These are phyloP conservation scores for Eleginops maclovinus DNA, from an alignment of 2,113 vertebrate genomes.

Conservation along the genomic window DNA sequence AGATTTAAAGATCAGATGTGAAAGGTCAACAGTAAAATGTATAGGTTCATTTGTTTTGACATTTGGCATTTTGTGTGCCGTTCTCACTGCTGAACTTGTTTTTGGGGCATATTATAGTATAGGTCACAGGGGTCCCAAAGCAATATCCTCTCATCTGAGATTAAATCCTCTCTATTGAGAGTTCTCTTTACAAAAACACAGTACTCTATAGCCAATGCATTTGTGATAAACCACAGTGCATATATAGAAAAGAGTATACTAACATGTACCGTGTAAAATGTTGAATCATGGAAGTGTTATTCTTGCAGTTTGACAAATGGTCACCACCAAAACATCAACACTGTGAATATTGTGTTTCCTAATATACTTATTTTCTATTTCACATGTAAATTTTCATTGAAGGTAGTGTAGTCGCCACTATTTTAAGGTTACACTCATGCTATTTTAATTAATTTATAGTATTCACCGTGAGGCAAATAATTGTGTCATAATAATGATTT, in stretches of 20 bases:
- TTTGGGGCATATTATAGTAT: constrained; percentile 32
- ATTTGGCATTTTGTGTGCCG: constrained; percentile 62
- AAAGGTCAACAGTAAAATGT: constrained; percentile 52
- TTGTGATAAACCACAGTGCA: constrained; percentile 12
- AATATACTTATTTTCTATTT: constrained; percentile 1
- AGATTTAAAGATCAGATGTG: constrained; percentile 43
- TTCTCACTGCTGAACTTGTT: constrained; percentile 50
- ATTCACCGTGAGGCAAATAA: not conserved
- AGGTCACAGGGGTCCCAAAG: constrained; percentile 56
- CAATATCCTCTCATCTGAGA: constrained; percentile 48
- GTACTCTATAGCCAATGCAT: constrained; percentile 9
- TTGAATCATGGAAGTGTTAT: not conserved
- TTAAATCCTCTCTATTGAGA: constrained; percentile 16
- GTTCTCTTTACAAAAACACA: constrained; percentile 10
- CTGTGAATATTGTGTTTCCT: constrained; percentile 32
- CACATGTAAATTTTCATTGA: not conserved
- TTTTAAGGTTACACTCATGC: not conserved
- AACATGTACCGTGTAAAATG: constrained; percentile 4
- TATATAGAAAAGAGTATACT: constrained; percentile 10
- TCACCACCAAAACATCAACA: constrained; percentile 11
- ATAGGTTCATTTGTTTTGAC: constrained; percentile 26
- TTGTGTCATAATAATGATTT: not conserved
- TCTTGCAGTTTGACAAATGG: constrained; percentile 22
- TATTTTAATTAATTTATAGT: not conserved
- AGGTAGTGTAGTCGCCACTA: not conserved